These are phyloP conservation scores for Morphnarchus princeps DNA, from an alignment of 2,113 vertebrate genomes.

Conservation along the genomic window DNA sequence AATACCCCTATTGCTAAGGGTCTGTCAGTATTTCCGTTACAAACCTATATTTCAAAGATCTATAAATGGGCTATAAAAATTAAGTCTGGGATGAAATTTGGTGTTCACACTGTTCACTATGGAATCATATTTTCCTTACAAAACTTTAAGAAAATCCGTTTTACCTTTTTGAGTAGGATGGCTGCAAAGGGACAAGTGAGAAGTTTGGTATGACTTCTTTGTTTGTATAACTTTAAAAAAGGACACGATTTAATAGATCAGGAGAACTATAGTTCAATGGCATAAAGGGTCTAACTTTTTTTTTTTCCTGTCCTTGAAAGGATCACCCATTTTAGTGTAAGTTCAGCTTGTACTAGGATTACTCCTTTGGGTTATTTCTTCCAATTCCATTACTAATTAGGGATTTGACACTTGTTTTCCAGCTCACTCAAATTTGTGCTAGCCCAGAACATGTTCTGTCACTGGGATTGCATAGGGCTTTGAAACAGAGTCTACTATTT, in stretches of 20 bases:
- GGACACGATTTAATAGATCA: neutral
- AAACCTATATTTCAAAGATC: constrained; percentile 35
- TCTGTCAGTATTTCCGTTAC: constrained; percentile 43
- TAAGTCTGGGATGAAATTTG: neutral
- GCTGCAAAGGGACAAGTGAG: neutral
- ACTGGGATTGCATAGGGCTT: neutral
- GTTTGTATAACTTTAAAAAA: neutral
- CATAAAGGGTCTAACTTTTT: neutral
- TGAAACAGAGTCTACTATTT: neutral
- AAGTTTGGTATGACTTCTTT: neutral
- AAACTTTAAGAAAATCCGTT: neutral
- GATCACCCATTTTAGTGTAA: neutral
- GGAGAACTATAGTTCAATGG: neutral
- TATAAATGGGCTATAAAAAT: constrained; percentile 21
- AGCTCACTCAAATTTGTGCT: neutral
- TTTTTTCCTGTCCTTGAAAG: neutral
- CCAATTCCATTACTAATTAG: neutral
- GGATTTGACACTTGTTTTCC: neutral
- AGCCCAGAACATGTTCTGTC: neutral
- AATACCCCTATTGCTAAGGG: neutral
- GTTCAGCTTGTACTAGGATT: neutral
- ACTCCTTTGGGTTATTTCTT: neutral
- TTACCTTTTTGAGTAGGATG: neutral
- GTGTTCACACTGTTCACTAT: neutral
- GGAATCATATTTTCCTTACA: neutral